Evolutionary conservation across 2,113 vertebrate species (phyloP), one percentile per base, ranked within the genome.

Genomic region (Gymnobelideus leadbeateri): DNA sequence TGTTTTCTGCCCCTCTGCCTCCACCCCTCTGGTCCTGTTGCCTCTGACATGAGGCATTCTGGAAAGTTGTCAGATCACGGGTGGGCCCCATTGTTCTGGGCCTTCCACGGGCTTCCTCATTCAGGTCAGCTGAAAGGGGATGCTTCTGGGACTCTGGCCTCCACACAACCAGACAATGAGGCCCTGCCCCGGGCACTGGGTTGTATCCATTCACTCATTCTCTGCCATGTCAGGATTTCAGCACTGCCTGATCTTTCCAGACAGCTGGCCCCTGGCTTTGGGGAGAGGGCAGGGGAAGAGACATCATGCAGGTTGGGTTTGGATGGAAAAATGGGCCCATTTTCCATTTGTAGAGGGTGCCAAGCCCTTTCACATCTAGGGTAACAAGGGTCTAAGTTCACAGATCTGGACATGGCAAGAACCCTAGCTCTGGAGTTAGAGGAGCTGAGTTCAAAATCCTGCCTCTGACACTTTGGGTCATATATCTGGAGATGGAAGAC

Each of bases 1-100:
- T 95, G 99, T 99, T 98, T 97, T 96, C 96, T 50, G 24, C 4
- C 19, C 2, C 26, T 96, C 55, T 2, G 95, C 97, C 96, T 94
- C 96, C 77, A 9, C 68, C 26, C 61, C 95, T 61, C 94, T 95
- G 98, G 57, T 90, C 96, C 97, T 95, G 91, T 52, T 91, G 55
- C 47, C 93, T 77, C 89, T 90, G 89, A 47, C 95, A 92, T 0
- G 46, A 49, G 94, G 89, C 95, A 97, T 93, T 98, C 96, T 98
- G 95, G 97, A 97, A 47, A 97, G 91, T 96, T 96, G 24, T 95
- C 89, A 91, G 77, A 6, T 3, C 89, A 90, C 47, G 89, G 89
- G 49, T 94, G 49, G 57, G 61, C 91, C 90, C 92, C 96, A 97
- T 97, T 98, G 98, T 98, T 52, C 95, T 91, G 93, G 89, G 84